These are phyloP conservation scores for Diplolepis rosae DNA, from an alignment of 2,888 invertebrate genomes.

Conservation along the genomic window DNA sequence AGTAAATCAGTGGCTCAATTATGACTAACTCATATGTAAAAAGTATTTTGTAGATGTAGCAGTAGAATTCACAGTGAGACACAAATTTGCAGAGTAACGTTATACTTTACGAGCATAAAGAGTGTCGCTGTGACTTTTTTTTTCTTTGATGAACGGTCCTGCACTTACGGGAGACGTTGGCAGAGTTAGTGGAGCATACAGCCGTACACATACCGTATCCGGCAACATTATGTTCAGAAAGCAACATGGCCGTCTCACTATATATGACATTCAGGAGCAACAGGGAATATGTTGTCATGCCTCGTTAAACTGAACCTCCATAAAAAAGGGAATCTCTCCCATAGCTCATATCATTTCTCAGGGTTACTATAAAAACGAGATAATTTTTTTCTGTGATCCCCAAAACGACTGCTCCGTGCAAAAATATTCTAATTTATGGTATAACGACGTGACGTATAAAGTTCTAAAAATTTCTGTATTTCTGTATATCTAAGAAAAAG, in stretches of 20 bases:
- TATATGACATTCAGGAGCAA: neutral
- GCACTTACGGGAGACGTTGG: neutral
- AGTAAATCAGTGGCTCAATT: no score
- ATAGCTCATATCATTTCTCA: neutral
- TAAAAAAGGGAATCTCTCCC: neutral
- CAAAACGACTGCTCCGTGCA: no score
- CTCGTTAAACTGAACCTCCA: neutral
- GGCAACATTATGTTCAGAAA: constrained; percentile 7
- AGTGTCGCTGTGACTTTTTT: neutral
- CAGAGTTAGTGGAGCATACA: constrained; percentile 16
- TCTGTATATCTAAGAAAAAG: no score
- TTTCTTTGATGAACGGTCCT: constrained; percentile 1
- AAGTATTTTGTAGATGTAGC: neutral
- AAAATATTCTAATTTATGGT: no score
- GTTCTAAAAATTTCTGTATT: no score
- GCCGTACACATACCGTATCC: constrained; percentile 22
- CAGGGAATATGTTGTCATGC: constrained; percentile 3
- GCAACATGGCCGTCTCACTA: neutral
- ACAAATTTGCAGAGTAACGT: constrained; percentile 4
- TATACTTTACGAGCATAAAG: neutral
- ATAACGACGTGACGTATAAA: no score
- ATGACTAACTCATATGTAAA: neutral
- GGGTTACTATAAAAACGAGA: neutral
- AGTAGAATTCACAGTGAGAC: neutral
- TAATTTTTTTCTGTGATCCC: neutral